A percentile compares a stretch with the other conserved stretches of the same genome.
Evolutionary conservation across 1,140 invertebrate genomes (phyloP).

Genomic region (Dufourea novaeangliae): DNA sequence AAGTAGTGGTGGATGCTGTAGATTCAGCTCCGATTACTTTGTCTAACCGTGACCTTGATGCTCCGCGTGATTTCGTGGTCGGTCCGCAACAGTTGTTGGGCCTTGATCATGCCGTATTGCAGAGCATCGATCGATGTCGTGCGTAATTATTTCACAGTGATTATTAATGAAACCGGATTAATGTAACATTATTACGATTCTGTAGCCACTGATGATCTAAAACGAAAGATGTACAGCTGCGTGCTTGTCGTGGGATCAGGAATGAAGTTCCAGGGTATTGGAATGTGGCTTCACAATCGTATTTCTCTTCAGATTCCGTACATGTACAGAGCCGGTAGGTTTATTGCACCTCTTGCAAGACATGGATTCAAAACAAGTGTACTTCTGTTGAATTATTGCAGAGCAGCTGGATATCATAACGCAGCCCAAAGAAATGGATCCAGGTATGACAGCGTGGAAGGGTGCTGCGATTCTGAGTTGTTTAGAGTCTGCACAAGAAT

Average conservation of each 20-base stretch:
- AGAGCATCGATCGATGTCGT: conserved; percentile 95
- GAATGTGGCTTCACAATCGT: conserved; percentile 94
- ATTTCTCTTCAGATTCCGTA: conserved; percentile 92
- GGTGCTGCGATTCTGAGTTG: conserved; percentile 96
- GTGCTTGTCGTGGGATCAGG: conserved; percentile 95
- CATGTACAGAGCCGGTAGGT: conserved; percentile 85
- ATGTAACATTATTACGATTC: conserved; percentile 19
- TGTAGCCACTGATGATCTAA: conserved; percentile 90
- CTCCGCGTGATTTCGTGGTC: conserved; percentile 84
- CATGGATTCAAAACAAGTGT: not conserved
- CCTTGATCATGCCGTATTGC: conserved; percentile 94
- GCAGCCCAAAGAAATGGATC: conserved; percentile 4
- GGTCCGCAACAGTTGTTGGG: conserved; percentile 90
- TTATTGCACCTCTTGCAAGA: not conserved
- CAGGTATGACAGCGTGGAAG: conserved; percentile 90
- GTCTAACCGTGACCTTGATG: conserved; percentile 79
- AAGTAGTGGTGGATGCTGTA: conserved; percentile 90
- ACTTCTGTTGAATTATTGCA: conserved; percentile 44
- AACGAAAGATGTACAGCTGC: conserved; percentile 96
- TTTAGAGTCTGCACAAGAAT: conserved; percentile 94
- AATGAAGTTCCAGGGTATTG: conserved; percentile 93
- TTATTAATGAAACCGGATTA: not conserved
- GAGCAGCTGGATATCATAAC: conserved; percentile 93
- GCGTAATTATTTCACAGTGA: conserved; percentile 66
- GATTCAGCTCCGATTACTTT: conserved; percentile 82